Evolutionary conservation across 2,797 vertebrate genomes (phyloP).

Genomic region (Salarias fasciatus): DNA sequence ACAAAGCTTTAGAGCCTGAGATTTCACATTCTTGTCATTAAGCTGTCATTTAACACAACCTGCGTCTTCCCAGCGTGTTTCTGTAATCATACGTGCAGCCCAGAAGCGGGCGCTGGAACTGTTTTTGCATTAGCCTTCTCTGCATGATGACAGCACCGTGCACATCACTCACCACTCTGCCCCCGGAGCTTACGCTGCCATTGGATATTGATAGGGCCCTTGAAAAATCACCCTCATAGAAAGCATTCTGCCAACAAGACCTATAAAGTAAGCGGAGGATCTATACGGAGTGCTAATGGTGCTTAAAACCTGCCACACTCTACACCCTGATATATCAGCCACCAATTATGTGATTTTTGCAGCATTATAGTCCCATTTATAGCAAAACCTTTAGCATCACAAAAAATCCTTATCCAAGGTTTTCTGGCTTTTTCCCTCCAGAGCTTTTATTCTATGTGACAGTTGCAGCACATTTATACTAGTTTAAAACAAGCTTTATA

Average conservation of each 20-base stretch:
- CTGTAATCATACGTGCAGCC: conserved; percentile 51
- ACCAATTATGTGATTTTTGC: conserved; percentile 64
- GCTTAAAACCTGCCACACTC: conserved; percentile 58
- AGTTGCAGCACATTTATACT: background rate
- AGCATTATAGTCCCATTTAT: conserved; percentile 32
- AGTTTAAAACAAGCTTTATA: background rate
- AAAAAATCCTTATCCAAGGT: background rate
- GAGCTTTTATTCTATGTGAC: conserved; percentile 6
- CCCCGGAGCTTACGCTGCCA: conserved; percentile 64
- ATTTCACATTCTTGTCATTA: conserved; percentile 47
- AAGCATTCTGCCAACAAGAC: conserved; percentile 67
- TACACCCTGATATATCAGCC: conserved; percentile 63
- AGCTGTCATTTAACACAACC: conserved; percentile 28
- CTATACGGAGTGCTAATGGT: conserved; percentile 70
- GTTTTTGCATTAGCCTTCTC: conserved; percentile 56
- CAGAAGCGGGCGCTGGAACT: conserved; percentile 31
- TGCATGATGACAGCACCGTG: conserved; percentile 54
- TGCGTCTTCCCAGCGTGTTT: conserved; percentile 18
- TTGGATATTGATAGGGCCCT: conserved; percentile 69
- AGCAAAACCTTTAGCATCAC: conserved; percentile 23
- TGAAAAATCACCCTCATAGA: conserved; percentile 72
- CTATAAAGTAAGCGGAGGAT: conserved; percentile 69
- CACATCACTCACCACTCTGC: conserved; percentile 69
- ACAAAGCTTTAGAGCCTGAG: conserved; percentile 12
- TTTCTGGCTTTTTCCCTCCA: background rate